These are phyloP conservation scores for Abscondita cerata DNA, from an alignment of 2,888 invertebrate species.

Conservation along the genomic window DNA sequence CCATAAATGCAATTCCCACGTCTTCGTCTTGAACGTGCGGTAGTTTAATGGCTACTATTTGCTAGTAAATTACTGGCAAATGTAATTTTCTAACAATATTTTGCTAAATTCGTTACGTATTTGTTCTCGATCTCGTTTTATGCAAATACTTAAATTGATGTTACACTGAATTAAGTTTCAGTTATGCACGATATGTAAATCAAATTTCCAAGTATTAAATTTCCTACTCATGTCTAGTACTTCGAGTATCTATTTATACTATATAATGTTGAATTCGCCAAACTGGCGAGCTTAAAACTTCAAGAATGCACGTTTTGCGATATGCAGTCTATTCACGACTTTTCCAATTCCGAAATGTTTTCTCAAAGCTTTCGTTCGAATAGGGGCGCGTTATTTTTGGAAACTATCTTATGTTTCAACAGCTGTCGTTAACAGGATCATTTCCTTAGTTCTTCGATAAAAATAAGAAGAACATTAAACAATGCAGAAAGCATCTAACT, in stretches of 20 bases:
- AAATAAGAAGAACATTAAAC: conserved; percentile 31
- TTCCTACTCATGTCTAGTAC: conserved; percentile 9
- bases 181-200: conserved; percentile 19
- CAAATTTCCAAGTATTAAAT: conserved; percentile 19
- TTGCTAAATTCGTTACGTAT: neutral
- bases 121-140: neutral
- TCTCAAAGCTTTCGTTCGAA: too few relatives aligned
- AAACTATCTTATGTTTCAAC: conserved; percentile 2
- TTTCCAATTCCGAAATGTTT: too few relatives aligned
- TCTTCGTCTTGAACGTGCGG: conserved; percentile 28
- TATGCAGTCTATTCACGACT: too few relatives aligned
- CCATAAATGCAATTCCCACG: conserved; percentile 36
- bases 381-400: neutral
- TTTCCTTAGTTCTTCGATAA: neutral
- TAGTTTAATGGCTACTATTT: conserved; percentile 29
- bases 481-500: conserved; percentile 31
- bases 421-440: conserved; percentile 6
- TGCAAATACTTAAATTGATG: conserved; percentile 1
- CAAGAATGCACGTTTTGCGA: too few relatives aligned
- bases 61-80: conserved; percentile 8
- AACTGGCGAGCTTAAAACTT: too few relatives aligned
- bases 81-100: conserved; percentile 10
- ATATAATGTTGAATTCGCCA: too few relatives aligned
- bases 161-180: conserved; percentile 16
- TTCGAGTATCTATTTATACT: too few relatives aligned